Evolutionary conservation across 2,888 invertebrate species (phyloP).

Genomic region (Silvanus unidentatus): DNA sequence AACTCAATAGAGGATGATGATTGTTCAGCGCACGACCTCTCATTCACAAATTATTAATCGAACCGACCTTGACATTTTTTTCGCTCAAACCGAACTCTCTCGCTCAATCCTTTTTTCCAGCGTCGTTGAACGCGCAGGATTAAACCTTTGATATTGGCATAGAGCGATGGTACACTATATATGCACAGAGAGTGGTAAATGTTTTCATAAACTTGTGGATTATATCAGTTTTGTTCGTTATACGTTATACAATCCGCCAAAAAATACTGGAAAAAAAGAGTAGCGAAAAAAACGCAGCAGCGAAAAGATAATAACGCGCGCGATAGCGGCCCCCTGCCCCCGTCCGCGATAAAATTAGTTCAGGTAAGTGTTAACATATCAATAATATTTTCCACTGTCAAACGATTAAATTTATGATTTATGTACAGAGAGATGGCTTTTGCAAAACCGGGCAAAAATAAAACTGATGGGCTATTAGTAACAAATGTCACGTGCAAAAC

Average conservation of each 20-base stretch:
- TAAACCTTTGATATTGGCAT: constrained; percentile 6
- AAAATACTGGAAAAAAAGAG: not conserved
- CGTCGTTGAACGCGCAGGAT: constrained; percentile 6
- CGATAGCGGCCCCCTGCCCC: too few relatives aligned
- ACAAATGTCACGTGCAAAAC: constrained; percentile 22
- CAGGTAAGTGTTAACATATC: constrained; percentile 41
- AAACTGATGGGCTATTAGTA: constrained; percentile 32
- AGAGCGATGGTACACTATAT: not conserved
- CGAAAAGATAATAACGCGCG: too few relatives aligned
- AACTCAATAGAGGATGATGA: constrained; percentile 23
- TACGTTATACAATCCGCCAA: not conserved
- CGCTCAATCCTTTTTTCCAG: constrained; percentile 6
- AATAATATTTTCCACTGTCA: constrained; percentile 41
- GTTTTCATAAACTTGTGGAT: constrained; percentile 7
- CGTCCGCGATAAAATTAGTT: constrained; percentile 1
- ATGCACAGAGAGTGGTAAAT: constrained; percentile 1
- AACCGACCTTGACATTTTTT: constrained; percentile 9
- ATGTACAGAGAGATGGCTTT: constrained; percentile 27
- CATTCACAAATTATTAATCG: constrained; percentile 46
- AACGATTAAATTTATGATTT: constrained; percentile 39
- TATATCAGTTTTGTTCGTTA: constrained; percentile 5
- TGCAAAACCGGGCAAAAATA: constrained; percentile 26
- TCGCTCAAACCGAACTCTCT: not conserved
- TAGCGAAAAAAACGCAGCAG: not conserved
- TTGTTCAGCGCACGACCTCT: constrained; percentile 23